Conservation (phyloP, 1,140 invertebrate species). For the Atta colombica region DNA sequence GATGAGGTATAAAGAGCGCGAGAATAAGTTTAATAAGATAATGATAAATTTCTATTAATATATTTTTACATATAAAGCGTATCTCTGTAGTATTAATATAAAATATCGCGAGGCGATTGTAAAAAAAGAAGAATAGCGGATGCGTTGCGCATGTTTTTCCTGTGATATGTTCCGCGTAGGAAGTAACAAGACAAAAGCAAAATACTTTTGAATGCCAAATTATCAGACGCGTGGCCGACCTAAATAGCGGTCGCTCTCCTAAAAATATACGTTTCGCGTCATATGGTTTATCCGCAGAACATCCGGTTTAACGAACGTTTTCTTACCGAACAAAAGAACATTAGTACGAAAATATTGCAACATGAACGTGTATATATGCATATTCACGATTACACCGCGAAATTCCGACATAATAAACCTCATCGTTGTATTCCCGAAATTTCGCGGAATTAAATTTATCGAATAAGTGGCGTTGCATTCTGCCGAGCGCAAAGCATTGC, state of each 20-base stretch:
- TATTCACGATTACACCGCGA: background rate
- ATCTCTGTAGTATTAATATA: constrained; percentile 6
- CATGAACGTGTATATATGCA: background rate
- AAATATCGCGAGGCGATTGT: background rate
- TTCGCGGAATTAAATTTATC: constrained; percentile 46
- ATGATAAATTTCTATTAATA: constrained; percentile 3
- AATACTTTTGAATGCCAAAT: constrained; percentile 34
- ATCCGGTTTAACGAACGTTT: constrained; percentile 61
- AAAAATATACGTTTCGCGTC: constrained; percentile 59
- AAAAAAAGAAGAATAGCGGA: background rate
- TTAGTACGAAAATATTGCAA: constrained; percentile 47
- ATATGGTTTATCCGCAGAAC: constrained; percentile 51
- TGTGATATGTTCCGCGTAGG: background rate
- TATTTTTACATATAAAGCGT: background rate
- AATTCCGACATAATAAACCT: constrained; percentile 40
- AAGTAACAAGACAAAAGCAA: constrained; percentile 31
- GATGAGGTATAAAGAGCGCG: constrained; percentile 43
- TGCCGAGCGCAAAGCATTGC: background rate
- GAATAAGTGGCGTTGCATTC: constrained; percentile 1
- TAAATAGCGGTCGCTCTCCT: constrained; percentile 31
- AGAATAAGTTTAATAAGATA: background rate
- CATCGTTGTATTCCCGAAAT: background rate
- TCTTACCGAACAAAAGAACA: constrained; percentile 43
- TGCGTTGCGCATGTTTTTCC: background rate
- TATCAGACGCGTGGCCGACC: constrained; percentile 39